Conservation (phyloP, 2,888 invertebrate species). For the Erebia epiphron region DNA sequence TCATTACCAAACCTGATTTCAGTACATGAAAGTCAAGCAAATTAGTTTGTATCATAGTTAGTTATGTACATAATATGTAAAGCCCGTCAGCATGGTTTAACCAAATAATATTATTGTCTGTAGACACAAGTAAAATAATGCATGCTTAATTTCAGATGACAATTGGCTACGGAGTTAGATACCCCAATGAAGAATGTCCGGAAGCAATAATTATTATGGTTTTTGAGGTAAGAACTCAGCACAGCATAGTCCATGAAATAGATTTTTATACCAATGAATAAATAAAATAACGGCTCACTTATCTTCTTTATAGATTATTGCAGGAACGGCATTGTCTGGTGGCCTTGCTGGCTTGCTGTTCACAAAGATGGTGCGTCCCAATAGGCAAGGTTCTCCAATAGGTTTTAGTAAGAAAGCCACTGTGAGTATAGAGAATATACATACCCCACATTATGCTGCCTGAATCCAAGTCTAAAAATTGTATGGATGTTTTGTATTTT, state of each 20-base stretch:
- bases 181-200: slow-evolving; percentile 92
- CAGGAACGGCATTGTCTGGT: slow-evolving; percentile 78
- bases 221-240: slow-evolving; percentile 84
- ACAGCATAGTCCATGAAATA: neutral
- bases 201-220: slow-evolving; percentile 92
- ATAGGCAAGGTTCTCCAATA: slow-evolving; percentile 88
- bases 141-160: slow-evolving; percentile 78
- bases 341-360: slow-evolving; percentile 86
- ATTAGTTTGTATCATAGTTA: no score
- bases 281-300: neutral
- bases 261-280: neutral
- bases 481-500: neutral
- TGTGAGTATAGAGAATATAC: slow-evolving; percentile 64
- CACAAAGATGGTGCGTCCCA: slow-evolving; percentile 91
- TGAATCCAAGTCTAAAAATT: neutral
- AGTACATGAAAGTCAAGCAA: no score
- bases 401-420: slow-evolving; percentile 91
- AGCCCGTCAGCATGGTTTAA: no score
- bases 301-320: slow-evolving; percentile 64
- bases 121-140: no score
- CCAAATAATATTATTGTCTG: no score
- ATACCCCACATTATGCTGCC: no score
- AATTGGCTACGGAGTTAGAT: slow-evolving; percentile 92
- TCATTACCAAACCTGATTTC: neutral
- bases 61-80: no score